Evolutionary conservation across 2,797 vertebrate genomes (phyloP).

Genomic region (Naso thynnoides): DNA sequence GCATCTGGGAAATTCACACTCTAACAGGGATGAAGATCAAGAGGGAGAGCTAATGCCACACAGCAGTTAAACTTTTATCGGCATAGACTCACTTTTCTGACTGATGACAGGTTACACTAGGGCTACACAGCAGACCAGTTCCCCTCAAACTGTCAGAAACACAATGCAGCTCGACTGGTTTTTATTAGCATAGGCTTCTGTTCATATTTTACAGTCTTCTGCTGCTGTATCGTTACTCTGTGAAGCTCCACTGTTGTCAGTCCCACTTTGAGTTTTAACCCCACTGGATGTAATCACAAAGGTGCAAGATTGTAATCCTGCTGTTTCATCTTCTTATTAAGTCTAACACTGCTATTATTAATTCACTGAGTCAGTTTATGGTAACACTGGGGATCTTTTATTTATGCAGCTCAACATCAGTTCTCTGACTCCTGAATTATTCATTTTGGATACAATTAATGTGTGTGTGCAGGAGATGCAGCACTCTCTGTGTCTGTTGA

Average conservation of each 20-base stretch:
- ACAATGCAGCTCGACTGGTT: conserved; percentile 11
- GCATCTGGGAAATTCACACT: conserved; percentile 29
- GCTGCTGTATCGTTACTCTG: background rate
- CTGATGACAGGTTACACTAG: conserved; percentile 40
- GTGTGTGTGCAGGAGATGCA: conserved; percentile 7
- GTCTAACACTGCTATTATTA: conserved; percentile 63
- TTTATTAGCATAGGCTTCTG: conserved; percentile 8
- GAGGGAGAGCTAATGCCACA: conserved; percentile 20
- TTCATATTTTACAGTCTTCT: conserved; percentile 3
- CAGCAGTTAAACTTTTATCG: conserved; percentile 59
- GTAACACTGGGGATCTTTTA: conserved; percentile 73
- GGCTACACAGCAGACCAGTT: conserved; percentile 13
- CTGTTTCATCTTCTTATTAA: conserved; percentile 66
- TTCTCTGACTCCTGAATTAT: conserved; percentile 79
- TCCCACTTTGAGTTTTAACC: conserved; percentile 32
- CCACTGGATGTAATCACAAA: conserved; percentile 55
- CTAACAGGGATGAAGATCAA: conserved; percentile 33
- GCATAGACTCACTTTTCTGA: conserved; percentile 54
- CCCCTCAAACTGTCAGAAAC: conserved; percentile 41
- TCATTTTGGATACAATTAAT: conserved; percentile 76
- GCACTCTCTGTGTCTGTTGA: conserved; percentile 43
- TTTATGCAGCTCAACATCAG: conserved; percentile 76
- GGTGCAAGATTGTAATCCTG: conserved; percentile 58
- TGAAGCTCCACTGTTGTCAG: conserved; percentile 4
- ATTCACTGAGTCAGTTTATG: conserved; percentile 74